Evolutionary conservation across 2,888 invertebrate genomes (phyloP).

Genomic region (Mamestra brassicae): DNA sequence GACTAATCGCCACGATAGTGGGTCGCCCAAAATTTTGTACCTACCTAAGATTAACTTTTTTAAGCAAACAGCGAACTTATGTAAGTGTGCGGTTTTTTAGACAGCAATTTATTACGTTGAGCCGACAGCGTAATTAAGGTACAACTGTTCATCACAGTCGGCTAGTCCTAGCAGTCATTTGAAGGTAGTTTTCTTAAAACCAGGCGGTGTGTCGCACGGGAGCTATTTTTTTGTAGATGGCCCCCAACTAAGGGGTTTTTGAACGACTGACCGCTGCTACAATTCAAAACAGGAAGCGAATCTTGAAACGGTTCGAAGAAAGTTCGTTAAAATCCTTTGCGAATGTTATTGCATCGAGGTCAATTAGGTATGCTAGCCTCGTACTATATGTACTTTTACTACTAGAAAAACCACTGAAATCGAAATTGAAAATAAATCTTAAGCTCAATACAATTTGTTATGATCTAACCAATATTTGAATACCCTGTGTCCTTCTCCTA

Average conservation of each 20-base stretch:
- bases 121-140: conserved; percentile 34
- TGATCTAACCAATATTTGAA: too few relatives aligned
- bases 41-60: background rate
- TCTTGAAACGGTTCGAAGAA: background rate
- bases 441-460: too few relatives aligned
- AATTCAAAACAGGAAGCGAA: conserved; percentile 48
- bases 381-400: too few relatives aligned
- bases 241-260: conserved; percentile 77
- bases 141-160: conserved; percentile 43
- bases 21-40: too few relatives aligned
- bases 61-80: background rate
- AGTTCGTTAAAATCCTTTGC: too few relatives aligned
- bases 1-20: too few relatives aligned
- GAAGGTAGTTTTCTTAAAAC: conserved; percentile 71
- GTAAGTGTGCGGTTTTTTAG: background rate
- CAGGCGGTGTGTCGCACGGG: conserved; percentile 58
- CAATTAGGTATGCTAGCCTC: too few relatives aligned
- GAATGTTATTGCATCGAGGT: too few relatives aligned
- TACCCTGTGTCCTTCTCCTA: too few relatives aligned
- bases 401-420: too few relatives aligned
- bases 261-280: conserved; percentile 67
- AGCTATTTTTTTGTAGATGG: conserved; percentile 73
- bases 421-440: too few relatives aligned
- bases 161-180: conserved; percentile 65
- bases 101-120: background rate